Percentiles rank a stretch among this genome's conserved stretches.
Evolutionary conservation across 2,888 invertebrate genomes (phyloP).

Genomic region (Diloba caeruleocephala): DNA sequence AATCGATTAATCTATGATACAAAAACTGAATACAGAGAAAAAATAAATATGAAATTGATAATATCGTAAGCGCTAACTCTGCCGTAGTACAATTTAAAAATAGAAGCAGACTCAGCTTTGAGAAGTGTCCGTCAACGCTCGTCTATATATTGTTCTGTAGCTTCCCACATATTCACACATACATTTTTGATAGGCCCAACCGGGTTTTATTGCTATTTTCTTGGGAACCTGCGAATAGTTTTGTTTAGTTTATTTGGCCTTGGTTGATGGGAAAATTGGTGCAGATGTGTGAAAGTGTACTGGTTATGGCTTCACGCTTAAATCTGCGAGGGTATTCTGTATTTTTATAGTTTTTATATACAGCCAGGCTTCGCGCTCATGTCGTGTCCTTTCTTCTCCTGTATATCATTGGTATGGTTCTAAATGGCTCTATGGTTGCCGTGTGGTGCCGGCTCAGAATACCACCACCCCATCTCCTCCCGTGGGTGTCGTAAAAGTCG

Average conservation of each 20-base stretch:
- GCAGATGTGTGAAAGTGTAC: slow-evolving; percentile 40
- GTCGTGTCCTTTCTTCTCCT: too few relatives aligned
- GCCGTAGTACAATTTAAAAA: slow-evolving; percentile 67
- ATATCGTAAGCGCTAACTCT: slow-evolving; percentile 58
- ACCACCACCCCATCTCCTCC: too few relatives aligned
- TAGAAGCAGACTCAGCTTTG: slow-evolving; percentile 64
- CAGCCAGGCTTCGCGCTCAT: too few relatives aligned
- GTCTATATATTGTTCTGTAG: slow-evolving; percentile 70
- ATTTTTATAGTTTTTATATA: too few relatives aligned
- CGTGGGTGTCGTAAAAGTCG: too few relatives aligned
- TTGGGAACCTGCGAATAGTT: slow-evolving; percentile 45
- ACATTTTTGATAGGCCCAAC: slow-evolving; percentile 53
- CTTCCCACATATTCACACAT: slow-evolving; percentile 47
- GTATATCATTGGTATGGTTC: too few relatives aligned
- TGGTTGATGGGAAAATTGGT: slow-evolving; percentile 44
- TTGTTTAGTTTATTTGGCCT: slow-evolving; percentile 45
- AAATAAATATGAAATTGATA: slow-evolving; percentile 56
- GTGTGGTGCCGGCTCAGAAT: too few relatives aligned
- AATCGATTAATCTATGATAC: slow-evolving; percentile 35
- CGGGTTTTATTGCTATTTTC: slow-evolving; percentile 58
- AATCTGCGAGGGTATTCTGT: background rate
- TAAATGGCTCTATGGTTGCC: too few relatives aligned
- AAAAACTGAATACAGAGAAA: slow-evolving; percentile 30
- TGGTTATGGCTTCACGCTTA: background rate
- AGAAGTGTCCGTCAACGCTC: slow-evolving; percentile 74